These are phyloP conservation scores for Oostethus manadensis DNA, from an alignment of 2,113 vertebrate species.

Conservation along the genomic window DNA sequence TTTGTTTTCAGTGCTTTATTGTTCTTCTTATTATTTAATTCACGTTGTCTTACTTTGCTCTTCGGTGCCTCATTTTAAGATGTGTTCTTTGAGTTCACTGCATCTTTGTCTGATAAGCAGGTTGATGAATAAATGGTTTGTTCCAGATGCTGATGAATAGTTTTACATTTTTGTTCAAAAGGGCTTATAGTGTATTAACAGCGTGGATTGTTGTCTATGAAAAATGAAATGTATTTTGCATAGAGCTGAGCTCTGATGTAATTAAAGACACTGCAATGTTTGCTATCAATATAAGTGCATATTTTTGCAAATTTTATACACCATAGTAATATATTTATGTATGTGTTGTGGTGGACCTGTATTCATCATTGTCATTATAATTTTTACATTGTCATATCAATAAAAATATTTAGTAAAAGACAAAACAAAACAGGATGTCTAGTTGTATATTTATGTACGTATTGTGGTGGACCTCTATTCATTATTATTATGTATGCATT, in stretches of 20 bases:
- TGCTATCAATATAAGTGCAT: constrained; percentile 71
- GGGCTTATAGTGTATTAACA: constrained; percentile 60
- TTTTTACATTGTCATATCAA: constrained; percentile 50
- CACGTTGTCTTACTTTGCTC: constrained; percentile 34
- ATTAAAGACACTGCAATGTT: constrained; percentile 61
- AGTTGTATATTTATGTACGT: constrained; percentile 25
- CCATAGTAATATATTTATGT: constrained; percentile 64
- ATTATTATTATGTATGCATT: too few relatives aligned
- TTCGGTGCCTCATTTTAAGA: constrained; percentile 45
- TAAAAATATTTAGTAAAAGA: constrained; percentile 3
- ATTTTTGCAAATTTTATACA: constrained; percentile 73
- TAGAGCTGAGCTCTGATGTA: constrained; percentile 54
- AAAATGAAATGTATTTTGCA: constrained; percentile 61
- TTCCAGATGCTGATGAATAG: constrained; percentile 36
- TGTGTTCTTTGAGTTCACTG: constrained; percentile 20
- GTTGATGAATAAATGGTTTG: constrained; percentile 16
- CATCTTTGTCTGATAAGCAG: constrained; percentile 25
- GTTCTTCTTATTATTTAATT: not conserved
- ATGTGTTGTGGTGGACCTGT: constrained; percentile 51
- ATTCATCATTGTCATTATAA: constrained; percentile 32
- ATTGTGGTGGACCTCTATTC: too few relatives aligned
- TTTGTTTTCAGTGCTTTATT: constrained; percentile 31
- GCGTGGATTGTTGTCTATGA: constrained; percentile 56
- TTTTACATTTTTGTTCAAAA: constrained; percentile 52
- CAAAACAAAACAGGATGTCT: constrained; percentile 40